Percentiles rank a stretch among this genome's conserved stretches.
These are phyloP conservation scores for Phoebastria nigripes DNA, from an alignment of 2,797 vertebrate species.

Conservation along the genomic window DNA sequence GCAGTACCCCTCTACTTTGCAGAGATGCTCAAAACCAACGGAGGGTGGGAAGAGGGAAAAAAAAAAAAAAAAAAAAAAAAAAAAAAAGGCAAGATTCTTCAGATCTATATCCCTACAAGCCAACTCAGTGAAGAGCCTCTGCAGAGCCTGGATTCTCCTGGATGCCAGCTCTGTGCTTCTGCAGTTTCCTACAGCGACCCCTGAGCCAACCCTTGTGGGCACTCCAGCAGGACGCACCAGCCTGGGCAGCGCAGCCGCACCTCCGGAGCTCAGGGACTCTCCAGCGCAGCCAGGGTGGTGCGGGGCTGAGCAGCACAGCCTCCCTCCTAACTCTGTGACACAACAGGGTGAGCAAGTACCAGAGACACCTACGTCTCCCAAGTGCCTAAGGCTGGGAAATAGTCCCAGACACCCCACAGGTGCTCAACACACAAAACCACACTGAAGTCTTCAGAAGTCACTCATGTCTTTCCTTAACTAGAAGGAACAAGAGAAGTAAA, in stretches of 20 bases:
- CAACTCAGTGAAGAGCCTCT: background rate
- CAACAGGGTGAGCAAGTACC: background rate
- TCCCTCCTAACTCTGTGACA: background rate
- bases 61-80: background rate
- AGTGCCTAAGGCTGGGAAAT: background rate
- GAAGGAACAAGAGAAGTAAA: background rate
- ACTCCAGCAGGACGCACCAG: background rate
- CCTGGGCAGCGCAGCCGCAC: background rate
- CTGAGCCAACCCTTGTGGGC: background rate
- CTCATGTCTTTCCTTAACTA: background rate
- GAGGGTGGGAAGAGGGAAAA: background rate
- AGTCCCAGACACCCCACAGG: background rate
- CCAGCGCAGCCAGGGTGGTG: accelerated
- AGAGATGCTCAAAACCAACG: background rate
- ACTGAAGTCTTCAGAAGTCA: background rate
- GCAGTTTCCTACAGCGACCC: background rate
- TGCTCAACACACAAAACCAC: background rate
- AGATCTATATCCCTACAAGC: background rate
- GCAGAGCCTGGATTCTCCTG: background rate
- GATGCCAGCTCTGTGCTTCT: background rate
- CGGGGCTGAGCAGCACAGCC: background rate
- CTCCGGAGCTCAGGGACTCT: background rate
- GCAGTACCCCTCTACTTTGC: background rate
- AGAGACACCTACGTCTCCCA: background rate
- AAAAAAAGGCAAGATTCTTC: background rate